Base-by-base conservation (phyloP, 1,140 invertebrate genomes). In the Dinothrombium tinctorium region DNA sequence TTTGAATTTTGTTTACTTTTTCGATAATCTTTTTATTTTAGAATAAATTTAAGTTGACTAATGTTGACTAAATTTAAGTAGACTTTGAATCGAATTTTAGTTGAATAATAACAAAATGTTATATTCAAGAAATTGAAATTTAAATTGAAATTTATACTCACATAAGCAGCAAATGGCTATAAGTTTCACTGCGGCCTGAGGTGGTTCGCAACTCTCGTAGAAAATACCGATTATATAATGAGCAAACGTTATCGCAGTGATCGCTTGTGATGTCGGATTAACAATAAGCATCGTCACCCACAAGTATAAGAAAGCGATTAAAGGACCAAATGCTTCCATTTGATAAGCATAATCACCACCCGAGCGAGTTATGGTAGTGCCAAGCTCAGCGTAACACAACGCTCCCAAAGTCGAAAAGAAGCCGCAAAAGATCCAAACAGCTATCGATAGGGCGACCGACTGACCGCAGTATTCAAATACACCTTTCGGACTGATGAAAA, bases 261-360 rank as follows among this genome's bases (percentile, higher is more conserved):
- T 86, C 15, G 84, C 82, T 56, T 86, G 79, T 26, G 73, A 74
- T 45, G 83, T 78, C 38, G 79, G 81, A 12, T 67, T 63, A 12
- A 74, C 64, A 24, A 69, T 57, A 5, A 71, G 54, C 41, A 68
- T 51, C 19, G 66, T 65, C 33, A 71, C 83, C 43, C 61, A 52
- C 2, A 92, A 61, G 55, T 86, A 89, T 4, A 95, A 61, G 58
- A 95, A 96, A 2, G 83, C 83, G 7, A 82, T 78, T 23, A 95
- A 58, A n/a, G 78, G 69, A n/a, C 89, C 89, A 57, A 82, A 92
- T 0, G 84, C 74, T 54, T 81, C 76, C 51, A 72, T 67, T 46
- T 89, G 82, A 51, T 90, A 90, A 6, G 81, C 77, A 56, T 90
- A 90, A 58, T 90, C 84, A 5, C 82, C 84, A 2, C 84, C 84